Base-by-base conservation (phyloP, 2,797 vertebrate species). In the Sebastes dallii region DNA sequence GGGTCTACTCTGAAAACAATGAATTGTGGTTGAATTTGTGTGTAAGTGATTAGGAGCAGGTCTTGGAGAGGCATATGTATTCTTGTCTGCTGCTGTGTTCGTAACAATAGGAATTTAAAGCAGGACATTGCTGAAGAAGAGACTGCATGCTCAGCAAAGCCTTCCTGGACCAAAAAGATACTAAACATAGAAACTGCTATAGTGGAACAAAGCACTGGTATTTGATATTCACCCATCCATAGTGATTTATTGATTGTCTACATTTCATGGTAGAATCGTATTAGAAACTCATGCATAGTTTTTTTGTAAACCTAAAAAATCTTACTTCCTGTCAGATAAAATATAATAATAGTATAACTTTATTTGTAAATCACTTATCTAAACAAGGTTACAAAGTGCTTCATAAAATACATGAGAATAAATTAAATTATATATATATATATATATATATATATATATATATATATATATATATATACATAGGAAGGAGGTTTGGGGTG, bases 91-190 rank as follows among this genome's bases (percentile, higher is more conserved):
- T 22, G 56, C 80, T 61, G 18, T 68, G 68, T 72, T 72, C 42
- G 29, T 25, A 60, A 42, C 32, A 61, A 55, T 56, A 22, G 32
- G 69, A 29, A 72, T 73, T 46, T 54, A 67, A 77, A 72, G 56
- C 68, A 72, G 74, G 62, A 52, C 22, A 16, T 66, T 24, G 27
- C 52, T 58, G 34, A 27, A 70, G 50, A 54, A 65, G 66, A 59
- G 6, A 52, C 50, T 71, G 61, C 73, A 36, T 0, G 1, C 36
- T 81, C 72, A 81, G 66, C 72, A 76, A 76, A 75, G 56, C 50
- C 27, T 62, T 55, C 13, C 32, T 30, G 46, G 20, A 29, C 34
- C 34, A 52, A 54, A 74, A 58, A 61, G 8, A 65, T 34, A 9
- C 22, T 32, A 46, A 74, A 65, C 27, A 66, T 39, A 81, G 10